Evolutionary conservation across 2,113 vertebrate species (phyloP), one percentile per base, ranked within the genome.

Genomic region (Silurus glanis): DNA sequence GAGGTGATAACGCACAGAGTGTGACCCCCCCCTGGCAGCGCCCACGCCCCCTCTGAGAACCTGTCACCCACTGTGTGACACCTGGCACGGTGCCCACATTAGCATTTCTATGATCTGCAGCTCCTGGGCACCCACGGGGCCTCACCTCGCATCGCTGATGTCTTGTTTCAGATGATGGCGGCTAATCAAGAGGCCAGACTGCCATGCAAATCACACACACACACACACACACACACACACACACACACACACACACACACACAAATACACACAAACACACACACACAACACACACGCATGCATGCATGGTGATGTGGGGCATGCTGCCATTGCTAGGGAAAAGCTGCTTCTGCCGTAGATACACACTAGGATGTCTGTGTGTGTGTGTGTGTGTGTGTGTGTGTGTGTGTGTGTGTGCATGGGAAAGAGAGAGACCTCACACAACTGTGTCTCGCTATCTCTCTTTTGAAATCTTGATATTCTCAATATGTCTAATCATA

Each of bases 61-160:
- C 94, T 94, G 94, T 95, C 94, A 94, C 93, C 91, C 93, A 91
- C 83, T 93, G 93, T 93, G 94, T 95, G 95, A 95, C 93, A 94
- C 94, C 95, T 95, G 94, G 92, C 92, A 90, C 93, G 88, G 92
- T 95, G 94, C 94, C 93, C 95, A 95, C 95, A 95, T 95, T 95
- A 96, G 94, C 95, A 95, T 95, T 92, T 92, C 93, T 95, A 93
- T 95, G 95, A 96, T 95, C 93, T 85, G 94, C 92, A 93, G 94
- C 94, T 94, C 95, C 95, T 92, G 91, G 90, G 92, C 91, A 93
- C 91, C 91, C 90, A 93, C 92, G 87, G 92, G 92, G 93, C 94
- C 94, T 94, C 93, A 94, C 93, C 94, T 91, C 89, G 89, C 93
- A 92, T 94, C 90, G 90, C 92, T 92, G 92, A 93, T 92, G 92